Percentiles rank a stretch among this genome's conserved stretches.
phyloP scores from a whole-genome alignment of 2,113 vertebrate species.

The Perca schrenkii region DNA sequence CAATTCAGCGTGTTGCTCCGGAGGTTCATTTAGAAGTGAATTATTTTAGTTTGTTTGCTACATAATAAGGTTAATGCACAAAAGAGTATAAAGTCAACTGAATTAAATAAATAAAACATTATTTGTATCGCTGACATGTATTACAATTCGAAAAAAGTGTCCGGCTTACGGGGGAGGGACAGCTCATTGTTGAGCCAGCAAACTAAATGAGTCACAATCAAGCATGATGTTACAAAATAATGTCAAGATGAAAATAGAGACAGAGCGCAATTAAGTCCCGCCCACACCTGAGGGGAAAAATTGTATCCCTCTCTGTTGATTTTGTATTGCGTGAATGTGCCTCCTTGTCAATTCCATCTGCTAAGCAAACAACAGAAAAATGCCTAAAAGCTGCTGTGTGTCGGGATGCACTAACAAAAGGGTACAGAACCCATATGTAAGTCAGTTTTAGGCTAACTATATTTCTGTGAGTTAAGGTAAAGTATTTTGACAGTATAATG shows the following conservation, averaged over 20 bases:
- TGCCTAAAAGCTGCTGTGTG: too few species aligned
- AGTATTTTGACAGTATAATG: too few species aligned
- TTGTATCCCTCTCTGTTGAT: too few species aligned
- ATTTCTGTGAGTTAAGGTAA: too few species aligned
- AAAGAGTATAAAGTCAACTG: conserved; percentile 19
- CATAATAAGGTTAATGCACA: conserved; percentile 53
- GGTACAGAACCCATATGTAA: too few species aligned
- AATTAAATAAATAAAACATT: conserved; percentile 53
- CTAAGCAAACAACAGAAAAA: too few species aligned
- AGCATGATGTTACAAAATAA: conserved; percentile 22
- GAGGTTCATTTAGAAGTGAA: conserved; percentile 40
- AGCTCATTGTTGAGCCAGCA: conserved; percentile 1
- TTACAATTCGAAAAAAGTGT: conserved; percentile 2
- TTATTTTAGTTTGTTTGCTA: conserved; percentile 40
- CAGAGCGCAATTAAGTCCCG: too few species aligned
- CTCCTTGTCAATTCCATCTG: too few species aligned
- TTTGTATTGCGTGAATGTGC: too few species aligned
- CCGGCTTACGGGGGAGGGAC: neutral
- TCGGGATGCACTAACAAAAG: too few species aligned
- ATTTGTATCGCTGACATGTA: conserved; percentile 37
- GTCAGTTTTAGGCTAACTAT: too few species aligned
- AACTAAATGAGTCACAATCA: conserved; percentile 1
- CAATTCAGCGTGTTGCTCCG: conserved; percentile 3
- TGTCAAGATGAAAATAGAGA: conserved; percentile 7
- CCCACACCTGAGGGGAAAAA: too few species aligned